phyloP scores from a whole-genome alignment of 2,888 invertebrate genomes.

The Amiota communis region DNA sequence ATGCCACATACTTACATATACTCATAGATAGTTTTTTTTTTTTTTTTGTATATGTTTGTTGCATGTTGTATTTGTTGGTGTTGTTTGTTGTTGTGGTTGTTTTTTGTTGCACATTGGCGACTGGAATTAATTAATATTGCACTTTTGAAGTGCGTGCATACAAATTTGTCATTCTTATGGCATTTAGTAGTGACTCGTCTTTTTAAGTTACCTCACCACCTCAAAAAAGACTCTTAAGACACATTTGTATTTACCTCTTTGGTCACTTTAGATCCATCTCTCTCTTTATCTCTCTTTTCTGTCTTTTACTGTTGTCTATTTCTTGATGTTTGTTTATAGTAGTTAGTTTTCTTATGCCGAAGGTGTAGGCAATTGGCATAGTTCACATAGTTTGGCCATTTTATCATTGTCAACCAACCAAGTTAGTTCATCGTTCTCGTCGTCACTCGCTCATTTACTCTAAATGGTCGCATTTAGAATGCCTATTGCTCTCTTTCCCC shows the following conservation, averaged over 20 bases:
- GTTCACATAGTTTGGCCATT: conserved; percentile 55
- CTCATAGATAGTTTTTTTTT: too few relatives aligned
- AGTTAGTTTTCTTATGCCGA: conserved; percentile 55
- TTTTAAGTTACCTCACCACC: conserved; percentile 1
- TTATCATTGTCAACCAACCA: conserved; percentile 42
- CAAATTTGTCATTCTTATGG: conserved; percentile 68
- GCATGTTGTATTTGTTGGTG: conserved; percentile 22
- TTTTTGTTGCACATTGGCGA: neutral
- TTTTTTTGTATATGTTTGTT: neutral
- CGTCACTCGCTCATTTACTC: neutral
- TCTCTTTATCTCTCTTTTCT: too few relatives aligned
- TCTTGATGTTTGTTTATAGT: too few relatives aligned
- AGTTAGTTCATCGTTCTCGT: conserved; percentile 31
- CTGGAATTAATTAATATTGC: conserved; percentile 69
- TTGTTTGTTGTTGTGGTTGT: conserved; percentile 49
- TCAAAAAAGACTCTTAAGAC: too few relatives aligned
- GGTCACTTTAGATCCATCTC: too few relatives aligned
- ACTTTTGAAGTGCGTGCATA: conserved; percentile 67
- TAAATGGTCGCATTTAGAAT: conserved; percentile 24
- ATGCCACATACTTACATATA: neutral
- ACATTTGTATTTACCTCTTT: too few relatives aligned
- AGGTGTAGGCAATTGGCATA: conserved; percentile 68
- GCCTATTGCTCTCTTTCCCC: conserved; percentile 17
- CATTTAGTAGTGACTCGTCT: conserved; percentile 22
- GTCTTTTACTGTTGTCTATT: neutral